Evolutionary conservation across 1,140 invertebrate genomes (phyloP), one percentile per base, ranked within the genome.

Genomic region (Rhopalosiphum padi): DNA sequence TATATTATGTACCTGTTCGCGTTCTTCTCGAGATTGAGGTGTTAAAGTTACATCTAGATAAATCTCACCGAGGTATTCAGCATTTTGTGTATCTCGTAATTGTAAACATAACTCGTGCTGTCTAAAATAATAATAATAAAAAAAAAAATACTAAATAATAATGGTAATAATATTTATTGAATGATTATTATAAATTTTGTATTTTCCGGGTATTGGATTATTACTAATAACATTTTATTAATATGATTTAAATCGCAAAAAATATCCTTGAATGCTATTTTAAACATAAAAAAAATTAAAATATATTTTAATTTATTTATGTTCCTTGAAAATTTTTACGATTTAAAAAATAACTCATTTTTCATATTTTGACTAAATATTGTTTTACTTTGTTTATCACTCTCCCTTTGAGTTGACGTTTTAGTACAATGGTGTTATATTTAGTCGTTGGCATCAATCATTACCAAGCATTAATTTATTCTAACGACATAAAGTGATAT

Each of bases 1-100:
- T 60, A 60, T 60, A 60, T 25, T 30, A 51, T 51, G 11, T 95
- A 99, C 98, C 96, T 98, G 97, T 95, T 99, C 98, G 95, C 98
- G 99, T 95, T 99, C 98, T 95, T 98, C 98, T 95, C 98, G 98
- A 91, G 98, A 97, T 94, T 97, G 97, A 7, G 98, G 98, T 95
- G 97, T 97, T 9, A 99, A 96, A 0, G 97, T 98, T 41, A 97
- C 96, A 82, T 97, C 97, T 55, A 99, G 95, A 83, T 96, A 96
- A 85, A 99, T 97, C 95, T 98, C 97, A 0, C 98, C 99, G 95
- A 99, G 96, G 94, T 97, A 96, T 25, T 95, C 94, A 93, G 96
- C 95, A 94, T 97, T 96, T 93, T 96, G 96, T 1, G 97, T 96
- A 95, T 98, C 98, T 94, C 96, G 96, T 35, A 98, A 96, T 94